Base-by-base conservation (phyloP, 2,797 vertebrate species). In the Darevskia mixta region DNA sequence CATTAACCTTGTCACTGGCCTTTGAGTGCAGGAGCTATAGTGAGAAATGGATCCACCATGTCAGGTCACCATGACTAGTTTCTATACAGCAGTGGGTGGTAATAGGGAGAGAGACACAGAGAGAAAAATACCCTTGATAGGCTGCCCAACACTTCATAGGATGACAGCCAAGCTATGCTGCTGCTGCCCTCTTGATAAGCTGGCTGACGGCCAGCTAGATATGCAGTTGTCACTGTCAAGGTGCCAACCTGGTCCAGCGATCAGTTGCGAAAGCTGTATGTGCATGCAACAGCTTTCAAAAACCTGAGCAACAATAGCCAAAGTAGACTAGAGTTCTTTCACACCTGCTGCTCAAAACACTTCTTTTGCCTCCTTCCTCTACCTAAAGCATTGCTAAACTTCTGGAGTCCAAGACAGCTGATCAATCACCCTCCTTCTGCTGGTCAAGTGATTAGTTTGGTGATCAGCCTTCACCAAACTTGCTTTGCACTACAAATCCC, bases 1-100 rank as follows among this genome's bases (percentile, higher is more conserved):
- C 45, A 88, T 83, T 88, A 88, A 83, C 80, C 86, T 82, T 88
- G 72, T 69, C 73, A 69, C 61, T 66, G 45, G 86, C 61, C 43
- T 83, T 41, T 83, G 73, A 55, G 73, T 66, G 43, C n/a, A 76
- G 73, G 61, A 82, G 73, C 64, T 82, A n/a, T 17, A 55, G 38
- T 77, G 75, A 83, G 86, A 83, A 83, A 83, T 67, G 17, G 73
- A 66, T 29, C 64, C n/a, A 38, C 58, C 8, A 2, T 78, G 61
- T 58, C 73, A 69, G 61, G 66, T 88, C 61, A 58, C 27, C 41
- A 67, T 25, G 3, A 49, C 80, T 69, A 15, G 18, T 69, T 38
- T 23, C 61, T 58, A n/a, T 83, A 38, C 61, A 77, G 38, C 13
- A 25, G 38, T 43, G n/a, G 49, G 66, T 45, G 41, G 35, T 32